phyloP scores from a whole-genome alignment of 1,140 invertebrate species.

The Mercenaria mercenaria region DNA sequence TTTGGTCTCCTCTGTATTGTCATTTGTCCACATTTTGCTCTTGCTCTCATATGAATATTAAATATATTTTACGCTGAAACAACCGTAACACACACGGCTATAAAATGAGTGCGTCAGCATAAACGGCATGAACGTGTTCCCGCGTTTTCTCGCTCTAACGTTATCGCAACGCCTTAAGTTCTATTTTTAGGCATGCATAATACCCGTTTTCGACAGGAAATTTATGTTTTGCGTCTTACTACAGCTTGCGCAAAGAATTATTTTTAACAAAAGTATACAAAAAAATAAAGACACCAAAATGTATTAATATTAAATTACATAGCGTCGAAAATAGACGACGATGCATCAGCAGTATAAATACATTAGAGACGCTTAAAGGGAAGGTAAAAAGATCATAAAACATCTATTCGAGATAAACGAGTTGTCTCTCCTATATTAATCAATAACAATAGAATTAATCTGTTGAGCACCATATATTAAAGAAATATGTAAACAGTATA shows the following conservation, averaged over 20 bases:
- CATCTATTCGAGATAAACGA: too few species aligned
- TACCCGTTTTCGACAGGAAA: too few species aligned
- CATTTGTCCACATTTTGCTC: background rate
- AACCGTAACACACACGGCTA: background rate
- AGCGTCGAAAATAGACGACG: background rate
- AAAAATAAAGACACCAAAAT: background rate
- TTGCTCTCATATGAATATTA: background rate
- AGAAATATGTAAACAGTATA: too few species aligned
- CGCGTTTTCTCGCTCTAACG: constrained; percentile 17
- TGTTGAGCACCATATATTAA: too few species aligned
- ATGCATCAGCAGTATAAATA: background rate
- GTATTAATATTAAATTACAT: background rate
- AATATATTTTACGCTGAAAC: background rate
- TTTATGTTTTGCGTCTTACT: too few species aligned
- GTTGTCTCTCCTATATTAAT: too few species aligned
- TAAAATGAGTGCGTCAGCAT: constrained; percentile 6
- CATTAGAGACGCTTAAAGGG: background rate
- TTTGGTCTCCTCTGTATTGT: constrained; percentile 18
- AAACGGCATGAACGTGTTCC: background rate
- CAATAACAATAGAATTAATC: too few species aligned
- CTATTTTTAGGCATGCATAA: too few species aligned
- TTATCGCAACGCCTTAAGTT: background rate
- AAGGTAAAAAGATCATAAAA: background rate
- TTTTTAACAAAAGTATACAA: background rate
- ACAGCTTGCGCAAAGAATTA: too few species aligned